These are phyloP conservation scores for Megaustenia siamemsis DNA, from an alignment of 2,888 invertebrate genomes.

Conservation along the genomic window DNA sequence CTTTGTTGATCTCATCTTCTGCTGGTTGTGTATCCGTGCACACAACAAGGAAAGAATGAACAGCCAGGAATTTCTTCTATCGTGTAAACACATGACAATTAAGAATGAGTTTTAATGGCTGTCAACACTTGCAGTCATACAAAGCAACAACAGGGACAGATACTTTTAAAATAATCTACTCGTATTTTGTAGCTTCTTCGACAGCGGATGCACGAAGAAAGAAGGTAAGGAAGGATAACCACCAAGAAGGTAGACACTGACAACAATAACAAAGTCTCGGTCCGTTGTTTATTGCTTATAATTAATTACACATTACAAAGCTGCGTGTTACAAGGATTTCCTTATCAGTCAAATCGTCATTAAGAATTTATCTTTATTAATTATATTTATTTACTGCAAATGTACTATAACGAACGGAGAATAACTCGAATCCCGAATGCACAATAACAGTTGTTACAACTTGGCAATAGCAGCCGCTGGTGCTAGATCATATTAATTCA, in stretches of 20 bases:
- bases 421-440: too few relatives aligned
- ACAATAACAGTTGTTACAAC: too few relatives aligned
- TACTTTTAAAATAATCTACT: constrained; percentile 89
- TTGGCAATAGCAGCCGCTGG: too few relatives aligned
- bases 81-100: background rate
- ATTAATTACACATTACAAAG: too few relatives aligned
- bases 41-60: background rate
- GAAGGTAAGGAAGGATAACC: constrained; percentile 84
- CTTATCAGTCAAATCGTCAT: too few relatives aligned
- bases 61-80: background rate
- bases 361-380: too few relatives aligned
- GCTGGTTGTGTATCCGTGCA: background rate
- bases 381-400: too few relatives aligned
- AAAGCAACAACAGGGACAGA: constrained; percentile 88
- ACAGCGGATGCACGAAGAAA: constrained; percentile 89
- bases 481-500: too few relatives aligned
- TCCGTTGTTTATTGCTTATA: too few relatives aligned
- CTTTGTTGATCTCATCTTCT: background rate
- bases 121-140: constrained; percentile 89
- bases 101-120: constrained; percentile 87
- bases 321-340: too few relatives aligned
- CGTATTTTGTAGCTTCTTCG: constrained; percentile 89
- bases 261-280: too few relatives aligned
- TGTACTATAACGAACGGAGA: too few relatives aligned
- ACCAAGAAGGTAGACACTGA: background rate